Percentiles rank a stretch among this genome's conserved stretches.
Conservation (phyloP, 2,797 vertebrate genomes). For the Setipinna tenuifilis region DNA sequence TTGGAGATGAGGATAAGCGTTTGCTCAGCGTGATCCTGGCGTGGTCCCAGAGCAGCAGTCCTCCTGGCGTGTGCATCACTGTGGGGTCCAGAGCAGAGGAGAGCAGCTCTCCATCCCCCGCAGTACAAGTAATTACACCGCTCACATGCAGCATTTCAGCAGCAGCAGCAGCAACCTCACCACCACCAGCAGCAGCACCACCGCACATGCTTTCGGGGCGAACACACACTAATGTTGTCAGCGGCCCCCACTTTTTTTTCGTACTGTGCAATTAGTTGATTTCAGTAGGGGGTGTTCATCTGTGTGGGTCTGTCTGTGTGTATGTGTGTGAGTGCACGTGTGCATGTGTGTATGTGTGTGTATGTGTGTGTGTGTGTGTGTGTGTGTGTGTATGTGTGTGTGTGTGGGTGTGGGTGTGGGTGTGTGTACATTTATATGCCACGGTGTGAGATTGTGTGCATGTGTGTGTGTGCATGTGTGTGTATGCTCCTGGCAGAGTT, state of each 20-base stretch:
- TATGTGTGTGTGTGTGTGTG: no score
- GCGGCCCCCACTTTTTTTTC: not conserved
- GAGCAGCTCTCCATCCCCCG: slow-evolving; percentile 20
- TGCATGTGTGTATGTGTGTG: no score
- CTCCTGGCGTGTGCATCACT: slow-evolving; percentile 27
- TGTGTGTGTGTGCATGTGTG: not conserved
- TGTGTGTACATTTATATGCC: no score
- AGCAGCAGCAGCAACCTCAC: no score
- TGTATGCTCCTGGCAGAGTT: not conserved
- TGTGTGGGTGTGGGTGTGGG: no score
- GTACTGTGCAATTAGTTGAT: not conserved
- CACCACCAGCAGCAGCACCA: not conserved
- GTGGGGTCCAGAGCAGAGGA: slow-evolving; percentile 23
- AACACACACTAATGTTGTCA: not conserved
- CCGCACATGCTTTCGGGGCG: not conserved
- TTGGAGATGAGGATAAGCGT: slow-evolving; percentile 24
- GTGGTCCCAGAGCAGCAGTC: slow-evolving; percentile 25
- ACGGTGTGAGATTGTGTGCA: no score
- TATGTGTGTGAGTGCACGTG: no score
- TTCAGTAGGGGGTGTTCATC: not conserved
- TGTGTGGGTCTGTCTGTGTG: no score
- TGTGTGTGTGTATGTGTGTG: no score
- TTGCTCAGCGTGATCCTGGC: slow-evolving; percentile 24
- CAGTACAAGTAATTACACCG: slow-evolving; percentile 12
- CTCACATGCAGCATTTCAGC: not conserved